Evolutionary conservation across 2,113 vertebrate species (phyloP), one percentile per base, ranked within the genome.

Genomic region (Empidonax alnorum): DNA sequence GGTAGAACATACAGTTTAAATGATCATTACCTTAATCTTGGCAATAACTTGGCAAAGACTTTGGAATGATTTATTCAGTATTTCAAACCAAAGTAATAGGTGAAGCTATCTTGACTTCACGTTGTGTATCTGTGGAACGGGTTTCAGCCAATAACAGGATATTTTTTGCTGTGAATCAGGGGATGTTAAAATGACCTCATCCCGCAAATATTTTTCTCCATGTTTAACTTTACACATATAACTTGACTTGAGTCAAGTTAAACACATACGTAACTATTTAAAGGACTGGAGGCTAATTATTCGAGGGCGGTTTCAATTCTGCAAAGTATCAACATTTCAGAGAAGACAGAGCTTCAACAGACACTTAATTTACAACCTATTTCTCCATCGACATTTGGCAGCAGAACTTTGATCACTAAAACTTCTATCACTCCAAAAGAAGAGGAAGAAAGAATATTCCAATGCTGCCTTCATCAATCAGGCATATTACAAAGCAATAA

Each of bases 181-280:
- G 91, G 85, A 96, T 89, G 73, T 67, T 71, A 76, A 87, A 89
- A 66, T 95, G 73, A 96, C 56, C 44, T 94, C 46, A 92, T 41
- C 31, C 50, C 62, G 66, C 73, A 96, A 93, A 27, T 42, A 95
- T 87, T 82, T 55, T 82, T 53, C 90, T 86, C 86, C 66, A 62
- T 79, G 85, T 96, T 96, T 93, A 78, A 79, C 65, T 93, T 94
- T 61, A 79, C 69, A 81, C 84, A 85, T 65, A 52, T 4, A 90
- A 72, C 83, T 93, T 89, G 30, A 67, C 75, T 55, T n/a, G 75
- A 95, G 76, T 80, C 62, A 84, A 94, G 80, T 78, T 24, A 94
- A 95, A 88, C 96, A 96, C 93, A 95, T 92, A 80, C 79, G 62
- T 81, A 95, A 96, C 93, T 72, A 86, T 93, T 97, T 96, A 94